Evolutionary conservation across 2,113 vertebrate genomes (phyloP), one percentile per base, ranked within the genome.

Genomic region (Sebastes fasciatus): DNA sequence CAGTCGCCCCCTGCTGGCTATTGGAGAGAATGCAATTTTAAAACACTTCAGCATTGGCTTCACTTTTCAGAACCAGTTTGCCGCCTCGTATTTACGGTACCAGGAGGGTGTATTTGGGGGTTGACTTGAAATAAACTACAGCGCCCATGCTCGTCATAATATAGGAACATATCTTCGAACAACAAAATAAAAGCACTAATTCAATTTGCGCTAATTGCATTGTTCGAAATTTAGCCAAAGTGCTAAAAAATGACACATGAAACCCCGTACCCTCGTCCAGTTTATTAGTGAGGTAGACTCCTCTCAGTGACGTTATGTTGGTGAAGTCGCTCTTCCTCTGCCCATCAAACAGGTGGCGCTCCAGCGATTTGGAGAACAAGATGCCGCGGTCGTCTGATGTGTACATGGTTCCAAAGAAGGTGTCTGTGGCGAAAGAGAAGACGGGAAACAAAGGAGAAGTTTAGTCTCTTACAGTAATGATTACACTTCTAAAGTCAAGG

Each of bases 331-430:
- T 96, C 88, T 93, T 94, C 48, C 93, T 91, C 60, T 92, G 86
- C 1, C 89, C 91, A 3, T 94, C 88, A 69, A 94, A 96, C 74
- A 96, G 89, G 87, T 96, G 95, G 75, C 90, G 90, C 74, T 95
- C 95, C 5, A 96, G 89, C 0, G 95, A 96, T 82, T 95, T 96
- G 75, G 91, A 94, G 77, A 94, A 96, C 54, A 95, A 84, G 83
- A 93, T 86, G 1, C 95, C 93, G 0, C 87, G 94, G 67, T 94
- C 86, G 62, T 96, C 95, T 40, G 92, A 95, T 7, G 95, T 95
- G 79, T 94, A 95, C 90, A 96, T 93, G 26, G 95, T 96, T 34
- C 96, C 96, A 62, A 95, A 96, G 89, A 88, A 95, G 10, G 95
- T 95, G 65, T 96, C 95, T 93, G 88, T 66, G 58, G 49, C n/a